phyloP scores from a whole-genome alignment of 2,113 vertebrate genomes.

The Cygnus buccinator region DNA sequence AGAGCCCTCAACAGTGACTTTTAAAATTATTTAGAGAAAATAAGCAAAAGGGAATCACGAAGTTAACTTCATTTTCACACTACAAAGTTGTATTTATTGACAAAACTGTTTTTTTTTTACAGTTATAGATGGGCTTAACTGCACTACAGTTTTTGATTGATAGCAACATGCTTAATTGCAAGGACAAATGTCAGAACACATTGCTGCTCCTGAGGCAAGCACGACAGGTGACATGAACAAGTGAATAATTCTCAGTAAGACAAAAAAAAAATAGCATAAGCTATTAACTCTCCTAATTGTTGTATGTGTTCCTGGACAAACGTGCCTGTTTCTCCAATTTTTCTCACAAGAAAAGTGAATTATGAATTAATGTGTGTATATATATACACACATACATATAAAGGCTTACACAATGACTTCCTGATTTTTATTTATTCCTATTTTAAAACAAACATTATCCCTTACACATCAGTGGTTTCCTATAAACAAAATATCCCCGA shows the following conservation, averaged over 20 bases:
- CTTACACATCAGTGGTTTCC: neutral
- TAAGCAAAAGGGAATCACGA: neutral
- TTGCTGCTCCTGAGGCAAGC: constrained; percentile 15
- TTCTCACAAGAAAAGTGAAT: neutral
- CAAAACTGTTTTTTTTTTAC: neutral
- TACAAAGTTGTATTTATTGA: neutral
- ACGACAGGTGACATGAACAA: neutral
- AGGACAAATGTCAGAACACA: constrained; percentile 50
- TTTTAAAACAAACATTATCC: neutral
- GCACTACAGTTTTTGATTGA: neutral
- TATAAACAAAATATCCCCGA: neutral
- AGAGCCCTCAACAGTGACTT: neutral
- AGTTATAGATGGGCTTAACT: neutral
- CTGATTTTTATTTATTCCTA: neutral
- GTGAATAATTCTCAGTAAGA: neutral
- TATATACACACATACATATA: too few species aligned
- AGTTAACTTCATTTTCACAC: neutral
- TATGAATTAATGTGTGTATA: too few species aligned
- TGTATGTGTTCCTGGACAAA: neutral
- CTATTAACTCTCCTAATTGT: neutral
- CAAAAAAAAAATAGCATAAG: neutral
- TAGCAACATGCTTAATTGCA: constrained; percentile 35
- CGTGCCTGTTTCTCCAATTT: neutral
- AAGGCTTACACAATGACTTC: neutral
- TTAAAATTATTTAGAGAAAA: neutral